A percentile compares a stretch with the other conserved stretches of the same genome.
Conservation (phyloP, 1,140 invertebrate genomes). For the Brachionus sp. region DNA sequence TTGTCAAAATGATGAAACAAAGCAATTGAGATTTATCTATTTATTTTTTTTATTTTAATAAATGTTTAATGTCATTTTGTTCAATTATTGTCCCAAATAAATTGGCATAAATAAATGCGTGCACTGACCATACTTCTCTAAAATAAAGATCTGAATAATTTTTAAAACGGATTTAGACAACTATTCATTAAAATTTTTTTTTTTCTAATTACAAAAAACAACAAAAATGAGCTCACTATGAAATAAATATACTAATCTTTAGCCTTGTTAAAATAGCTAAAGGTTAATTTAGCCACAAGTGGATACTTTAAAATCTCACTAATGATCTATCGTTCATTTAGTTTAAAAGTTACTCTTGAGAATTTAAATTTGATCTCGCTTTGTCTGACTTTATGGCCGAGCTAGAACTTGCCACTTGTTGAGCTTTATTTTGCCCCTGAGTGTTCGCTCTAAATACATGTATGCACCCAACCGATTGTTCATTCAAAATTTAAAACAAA, state of each 20-base stretch:
- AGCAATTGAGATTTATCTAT: background rate
- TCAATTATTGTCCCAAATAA: background rate
- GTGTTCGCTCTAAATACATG: background rate
- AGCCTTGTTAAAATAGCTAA: background rate
- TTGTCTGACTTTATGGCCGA: background rate
- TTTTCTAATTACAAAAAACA: background rate
- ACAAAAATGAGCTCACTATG: background rate
- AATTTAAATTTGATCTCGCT: background rate
- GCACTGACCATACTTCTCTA: too few species aligned
- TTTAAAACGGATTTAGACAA: too few species aligned
- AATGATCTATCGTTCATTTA: background rate
- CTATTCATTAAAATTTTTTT: background rate
- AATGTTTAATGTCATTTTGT: background rate
- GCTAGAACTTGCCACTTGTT: background rate
- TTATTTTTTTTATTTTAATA: background rate
- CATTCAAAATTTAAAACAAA: background rate
- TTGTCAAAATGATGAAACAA: slow-evolving; percentile 29
- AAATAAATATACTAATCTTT: background rate
- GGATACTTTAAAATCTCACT: background rate
- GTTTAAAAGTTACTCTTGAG: background rate
- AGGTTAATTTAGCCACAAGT: background rate
- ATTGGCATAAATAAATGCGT: background rate
- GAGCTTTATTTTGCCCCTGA: too few species aligned
- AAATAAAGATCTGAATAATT: too few species aligned
- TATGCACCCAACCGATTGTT: background rate